Evolutionary conservation across 2,888 invertebrate genomes (phyloP).

Genomic region (Chymomyza fuscimana): DNA sequence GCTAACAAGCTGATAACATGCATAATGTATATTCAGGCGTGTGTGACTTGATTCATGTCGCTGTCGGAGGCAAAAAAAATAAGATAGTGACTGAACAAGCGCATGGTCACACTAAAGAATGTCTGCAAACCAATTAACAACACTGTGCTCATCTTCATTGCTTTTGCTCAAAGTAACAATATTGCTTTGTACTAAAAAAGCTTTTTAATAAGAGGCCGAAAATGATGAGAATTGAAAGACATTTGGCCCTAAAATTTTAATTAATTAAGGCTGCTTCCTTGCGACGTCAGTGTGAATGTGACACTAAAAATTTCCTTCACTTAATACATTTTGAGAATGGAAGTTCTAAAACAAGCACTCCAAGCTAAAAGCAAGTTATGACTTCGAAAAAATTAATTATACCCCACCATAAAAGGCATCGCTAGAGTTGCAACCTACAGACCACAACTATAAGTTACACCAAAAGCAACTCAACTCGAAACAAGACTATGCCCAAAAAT

Average conservation of each 20-base stretch:
- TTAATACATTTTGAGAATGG: slow-evolving; percentile 2
- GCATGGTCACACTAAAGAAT: slow-evolving; percentile 23
- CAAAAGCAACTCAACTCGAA: slow-evolving; percentile 30
- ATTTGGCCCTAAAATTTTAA: too few relatives aligned
- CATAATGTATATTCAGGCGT: slow-evolving; percentile 7
- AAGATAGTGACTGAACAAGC: background rate
- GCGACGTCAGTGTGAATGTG: background rate
- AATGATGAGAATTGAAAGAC: slow-evolving; percentile 11
- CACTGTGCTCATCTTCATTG: too few relatives aligned
- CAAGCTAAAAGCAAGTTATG: slow-evolving; percentile 57
- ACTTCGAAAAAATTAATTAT: slow-evolving; percentile 36
- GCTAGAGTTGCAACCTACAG: slow-evolving; percentile 23
- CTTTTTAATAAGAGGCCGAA: slow-evolving; percentile 15
- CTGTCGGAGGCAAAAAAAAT: background rate
- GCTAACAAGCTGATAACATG: background rate
- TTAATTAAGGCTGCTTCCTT: too few relatives aligned
- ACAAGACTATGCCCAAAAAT: slow-evolving; percentile 70
- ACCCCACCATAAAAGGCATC: slow-evolving; percentile 6
- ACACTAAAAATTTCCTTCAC: slow-evolving; percentile 15
- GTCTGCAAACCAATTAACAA: too few relatives aligned
- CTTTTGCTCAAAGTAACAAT: too few relatives aligned
- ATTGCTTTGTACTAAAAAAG: too few relatives aligned
- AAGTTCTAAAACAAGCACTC: slow-evolving; percentile 24
- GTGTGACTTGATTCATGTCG: slow-evolving; percentile 17
- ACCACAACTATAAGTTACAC: slow-evolving; percentile 21